Base-by-base conservation (phyloP, 1,140 invertebrate species). In the Lordiphosa collinella region DNA sequence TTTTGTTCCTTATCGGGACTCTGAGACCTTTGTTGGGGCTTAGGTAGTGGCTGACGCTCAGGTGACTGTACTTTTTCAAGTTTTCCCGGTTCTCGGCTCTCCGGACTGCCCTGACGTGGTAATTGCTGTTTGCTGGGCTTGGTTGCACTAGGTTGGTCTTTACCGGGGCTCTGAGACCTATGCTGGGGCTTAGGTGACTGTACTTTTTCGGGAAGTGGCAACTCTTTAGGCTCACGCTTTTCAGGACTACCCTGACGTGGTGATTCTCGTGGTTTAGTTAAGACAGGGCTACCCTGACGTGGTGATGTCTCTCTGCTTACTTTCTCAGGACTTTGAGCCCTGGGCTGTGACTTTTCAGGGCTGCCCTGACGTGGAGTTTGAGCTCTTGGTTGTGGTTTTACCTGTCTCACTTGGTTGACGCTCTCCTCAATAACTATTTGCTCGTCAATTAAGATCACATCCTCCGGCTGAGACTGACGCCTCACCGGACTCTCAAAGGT, bases 401-500 rank as follows among this genome's bases (percentile, higher is more conserved):
- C 29, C 25, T 46, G 53, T 34, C 13, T 41, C 8, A 46, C 29
- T 35, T 47, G 46, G 14, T 49, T 13, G 13, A 25, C 37, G n/a
- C 46, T 55, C 22, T 82, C 60, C 25, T 75, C 76, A 18, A 75
- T 60, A 3, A 75, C 31, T 16, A 82, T 76, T 12, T 76, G 47
- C 43, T 80, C 76, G 14, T 82, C 58, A 32, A 80, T 63, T 1
- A 22, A 32, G 7, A 50, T 4, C 8, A 71, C 25, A 55, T 70
- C 46, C 12, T 60, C 75, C 1, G 76, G 56, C 37, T 50, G 18
- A 22, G 62, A 66, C 11, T 32, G 25, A 7, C 70, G 76, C 29
- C 67, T 50, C 4, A 41, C 34, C n/a, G 47, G 49, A 31, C 40
- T 73, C 49, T 86, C 79, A 14, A 80, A 85, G 4, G 73, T 79